Evolutionary conservation across 1,140 invertebrate species (phyloP).

Genomic region (Drosophila littoralis): DNA sequence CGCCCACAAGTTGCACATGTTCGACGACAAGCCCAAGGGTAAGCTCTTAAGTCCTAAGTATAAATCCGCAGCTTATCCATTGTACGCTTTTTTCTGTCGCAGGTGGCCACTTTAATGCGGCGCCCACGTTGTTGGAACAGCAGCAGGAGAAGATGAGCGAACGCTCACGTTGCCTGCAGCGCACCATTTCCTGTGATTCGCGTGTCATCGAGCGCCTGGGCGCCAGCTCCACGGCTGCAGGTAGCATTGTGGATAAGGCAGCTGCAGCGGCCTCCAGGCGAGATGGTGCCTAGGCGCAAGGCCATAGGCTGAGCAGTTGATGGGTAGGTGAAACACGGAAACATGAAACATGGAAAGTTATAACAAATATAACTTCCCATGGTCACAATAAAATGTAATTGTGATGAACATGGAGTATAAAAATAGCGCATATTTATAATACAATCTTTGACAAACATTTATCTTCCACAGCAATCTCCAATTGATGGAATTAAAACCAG

Average conservation of each 20-base stretch:
- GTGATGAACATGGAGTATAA: too few species aligned
- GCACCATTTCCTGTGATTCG: constrained; percentile 84
- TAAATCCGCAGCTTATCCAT: background rate
- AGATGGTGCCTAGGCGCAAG: constrained; percentile 34
- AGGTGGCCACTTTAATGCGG: constrained; percentile 86
- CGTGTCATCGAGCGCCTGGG: constrained; percentile 65
- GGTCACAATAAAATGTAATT: too few species aligned
- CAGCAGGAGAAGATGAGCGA: constrained; percentile 91
- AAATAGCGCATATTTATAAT: too few species aligned
- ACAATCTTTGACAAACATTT: too few species aligned
- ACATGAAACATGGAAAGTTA: background rate
- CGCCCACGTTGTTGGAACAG: constrained; percentile 89
- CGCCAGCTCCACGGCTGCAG: constrained; percentile 15
- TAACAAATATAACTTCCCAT: too few species aligned
- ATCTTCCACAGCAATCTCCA: background rate
- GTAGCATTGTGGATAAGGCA: constrained; percentile 47
- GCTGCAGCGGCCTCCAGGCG: constrained; percentile 37
- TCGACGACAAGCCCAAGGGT: constrained; percentile 72
- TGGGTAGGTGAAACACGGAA: constrained; percentile 15
- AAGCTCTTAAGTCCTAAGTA: background rate
- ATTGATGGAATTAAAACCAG: background rate
- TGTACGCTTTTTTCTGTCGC: background rate
- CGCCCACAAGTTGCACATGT: constrained; percentile 71
- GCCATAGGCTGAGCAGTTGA: background rate
- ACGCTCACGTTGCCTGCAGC: constrained; percentile 87